phyloP scores from a whole-genome alignment of 2,113 vertebrate species.

The Eretmochelys imbricata region DNA sequence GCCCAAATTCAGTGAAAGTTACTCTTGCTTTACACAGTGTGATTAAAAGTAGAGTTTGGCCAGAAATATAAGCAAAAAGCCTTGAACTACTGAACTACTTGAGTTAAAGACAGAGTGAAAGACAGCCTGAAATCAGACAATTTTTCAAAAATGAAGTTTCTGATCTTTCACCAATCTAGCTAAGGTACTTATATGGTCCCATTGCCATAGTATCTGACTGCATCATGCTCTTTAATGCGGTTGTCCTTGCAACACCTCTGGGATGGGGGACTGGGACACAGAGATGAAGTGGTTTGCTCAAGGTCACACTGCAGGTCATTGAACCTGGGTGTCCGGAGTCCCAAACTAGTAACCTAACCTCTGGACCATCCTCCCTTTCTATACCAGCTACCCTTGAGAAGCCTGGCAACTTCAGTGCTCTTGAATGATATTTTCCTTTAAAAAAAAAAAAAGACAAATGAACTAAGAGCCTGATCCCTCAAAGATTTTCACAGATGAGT shows the following conservation, averaged over 20 bases:
- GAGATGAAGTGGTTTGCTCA: background rate
- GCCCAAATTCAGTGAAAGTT: background rate
- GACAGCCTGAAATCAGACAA: constrained; percentile 11
- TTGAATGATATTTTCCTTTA: background rate
- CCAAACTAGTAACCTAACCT: background rate
- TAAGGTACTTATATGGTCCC: constrained; percentile 4
- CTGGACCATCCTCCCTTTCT: background rate
- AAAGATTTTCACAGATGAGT: background rate
- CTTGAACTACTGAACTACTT: background rate
- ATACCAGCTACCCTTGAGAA: background rate
- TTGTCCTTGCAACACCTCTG: background rate
- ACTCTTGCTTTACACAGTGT: background rate
- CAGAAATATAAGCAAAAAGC: background rate
- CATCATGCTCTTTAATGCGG: constrained; percentile 12
- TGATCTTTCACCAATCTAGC: constrained; percentile 13
- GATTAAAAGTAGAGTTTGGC: background rate
- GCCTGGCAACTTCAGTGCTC: background rate
- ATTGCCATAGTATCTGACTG: background rate
- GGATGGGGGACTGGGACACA: background rate
- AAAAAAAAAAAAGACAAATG: background rate
- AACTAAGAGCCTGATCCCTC: background rate
- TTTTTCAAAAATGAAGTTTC: constrained; percentile 19
- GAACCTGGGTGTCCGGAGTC: background rate
- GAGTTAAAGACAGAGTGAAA: background rate
- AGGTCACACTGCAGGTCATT: background rate